A percentile compares a stretch with the other conserved stretches of the same genome.
Evolutionary conservation across 2,888 invertebrate genomes (phyloP).

Genomic region (Anthoptus insignis): DNA sequence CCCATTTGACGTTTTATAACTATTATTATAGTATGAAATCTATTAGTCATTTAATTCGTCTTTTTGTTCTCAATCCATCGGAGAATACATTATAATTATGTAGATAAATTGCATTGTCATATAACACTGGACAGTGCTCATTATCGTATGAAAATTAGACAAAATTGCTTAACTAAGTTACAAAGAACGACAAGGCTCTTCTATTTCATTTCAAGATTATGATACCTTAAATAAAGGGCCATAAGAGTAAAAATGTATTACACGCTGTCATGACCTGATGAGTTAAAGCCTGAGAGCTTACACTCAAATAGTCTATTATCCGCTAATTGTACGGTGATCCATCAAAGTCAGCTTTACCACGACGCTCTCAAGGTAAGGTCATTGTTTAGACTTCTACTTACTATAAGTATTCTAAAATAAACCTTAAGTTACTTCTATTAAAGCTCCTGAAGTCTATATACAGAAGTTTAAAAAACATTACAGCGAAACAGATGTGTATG

Average conservation of each 20-base stretch:
- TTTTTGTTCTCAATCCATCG: no score
- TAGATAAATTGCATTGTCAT: background rate
- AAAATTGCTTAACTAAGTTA: background rate
- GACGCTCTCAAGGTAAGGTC: slow-evolving; percentile 66
- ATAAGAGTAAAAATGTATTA: background rate
- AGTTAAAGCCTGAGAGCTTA: slow-evolving; percentile 46
- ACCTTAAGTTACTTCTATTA: slow-evolving; percentile 16
- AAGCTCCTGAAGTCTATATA: background rate
- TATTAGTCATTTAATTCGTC: no score
- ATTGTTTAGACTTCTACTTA: slow-evolving; percentile 33
- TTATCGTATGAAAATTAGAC: background rate
- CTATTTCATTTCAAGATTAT: background rate
- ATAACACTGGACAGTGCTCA: background rate
- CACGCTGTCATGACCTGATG: slow-evolving; percentile 18
- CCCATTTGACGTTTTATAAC: no score
- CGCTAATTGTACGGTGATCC: slow-evolving; percentile 54
- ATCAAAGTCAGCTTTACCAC: slow-evolving; percentile 69
- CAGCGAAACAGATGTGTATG: slow-evolving; percentile 45
- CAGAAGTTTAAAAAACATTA: slow-evolving; percentile 31
- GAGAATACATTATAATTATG: slow-evolving; percentile 39
- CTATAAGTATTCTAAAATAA: slow-evolving; percentile 18
- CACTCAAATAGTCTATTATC: slow-evolving; percentile 54
- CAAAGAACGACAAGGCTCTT: background rate
- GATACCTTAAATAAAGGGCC: background rate
- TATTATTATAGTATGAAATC: no score